Evolutionary conservation across 2,888 invertebrate species (phyloP), one percentile per base, ranked within the genome.

Genomic region (Chymomyza procnemis): DNA sequence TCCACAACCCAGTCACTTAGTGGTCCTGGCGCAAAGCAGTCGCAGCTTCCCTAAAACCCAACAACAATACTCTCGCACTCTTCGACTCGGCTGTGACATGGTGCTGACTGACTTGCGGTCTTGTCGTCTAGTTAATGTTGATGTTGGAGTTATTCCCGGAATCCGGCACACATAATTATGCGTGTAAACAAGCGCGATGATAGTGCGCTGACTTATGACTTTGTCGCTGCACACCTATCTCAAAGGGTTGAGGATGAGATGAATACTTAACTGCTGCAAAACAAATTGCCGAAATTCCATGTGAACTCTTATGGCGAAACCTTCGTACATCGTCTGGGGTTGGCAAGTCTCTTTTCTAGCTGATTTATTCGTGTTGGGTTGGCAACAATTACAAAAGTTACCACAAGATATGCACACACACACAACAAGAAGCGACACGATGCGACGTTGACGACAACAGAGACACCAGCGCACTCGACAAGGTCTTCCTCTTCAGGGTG

Each of bases 141-240:
- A 41, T 58, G 14, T 26, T 55, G 61, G 22, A 64, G 80, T 61
- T 73, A 69, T 79, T 74, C 73, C 66, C 60, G 73, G 75, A 77
- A 82, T 82, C 78, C 73, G 66, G 71, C 75, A 67, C 74, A 85
- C 74, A 87, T 83, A 83, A 83, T 87, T 83, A 84, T 83, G 83
- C 81, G 83, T 87, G 83, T 83, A 83, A 83, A 83, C 83, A 83
- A 87, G 85, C 81, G 82, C 71, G 88, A 76, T 83, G 83, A 88
- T 83, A 86, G 83, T 78, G 72, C 75, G 85, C 71, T 87, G 81
- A 82, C 83, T 80, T 87, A 75, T 87, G 81, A 82, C 75, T 71
- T 22, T 58, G 64, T 8, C 59, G 21, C 41, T 5, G 22, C 3
- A 12, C 60, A 63, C 48, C 69, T n/a, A n/a, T n/a, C n/a, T 61